Evolutionary conservation across 2,888 invertebrate species (phyloP).

Genomic region (Synanthedon formicaeformis): DNA sequence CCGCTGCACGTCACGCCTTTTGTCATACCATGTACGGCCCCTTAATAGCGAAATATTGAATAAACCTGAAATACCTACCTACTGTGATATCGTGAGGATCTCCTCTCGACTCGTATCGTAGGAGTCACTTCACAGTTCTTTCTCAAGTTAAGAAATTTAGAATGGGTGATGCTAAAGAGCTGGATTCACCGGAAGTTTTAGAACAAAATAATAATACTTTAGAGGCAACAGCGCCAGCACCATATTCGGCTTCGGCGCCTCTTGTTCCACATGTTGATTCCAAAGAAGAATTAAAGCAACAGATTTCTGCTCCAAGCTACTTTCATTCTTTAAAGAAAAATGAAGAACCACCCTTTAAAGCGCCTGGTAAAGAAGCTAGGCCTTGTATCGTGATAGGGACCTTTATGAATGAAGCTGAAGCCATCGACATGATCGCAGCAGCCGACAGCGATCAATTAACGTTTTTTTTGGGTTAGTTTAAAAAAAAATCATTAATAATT

Average conservation of each 20-base stretch:
- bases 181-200: no score
- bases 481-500: no score
- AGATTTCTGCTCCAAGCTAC: conserved; percentile 52
- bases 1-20: no score
- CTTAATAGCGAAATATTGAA: no score
- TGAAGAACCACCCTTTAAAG: conserved; percentile 41
- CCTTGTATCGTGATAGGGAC: conserved; percentile 33
- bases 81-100: no score
- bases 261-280: conserved; percentile 9
- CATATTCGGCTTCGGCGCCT: conserved; percentile 31
- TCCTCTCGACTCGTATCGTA: no score
- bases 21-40: no score
- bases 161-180: no score
- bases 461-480: not conserved
- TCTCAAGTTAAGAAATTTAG: no score
- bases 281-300: conserved; percentile 17
- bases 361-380: conserved; percentile 20
- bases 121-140: no score
- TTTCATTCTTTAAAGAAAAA: conserved; percentile 43
- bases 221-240: conserved; percentile 1
- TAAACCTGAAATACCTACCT: no score
- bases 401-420: conserved; percentile 36
- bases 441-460: conserved; percentile 15
- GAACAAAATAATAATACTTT: no score
- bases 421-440: conserved; percentile 37